Evolutionary conservation across 2,888 invertebrate species (phyloP).

Genomic region (Nematopogon swammerdamellus): DNA sequence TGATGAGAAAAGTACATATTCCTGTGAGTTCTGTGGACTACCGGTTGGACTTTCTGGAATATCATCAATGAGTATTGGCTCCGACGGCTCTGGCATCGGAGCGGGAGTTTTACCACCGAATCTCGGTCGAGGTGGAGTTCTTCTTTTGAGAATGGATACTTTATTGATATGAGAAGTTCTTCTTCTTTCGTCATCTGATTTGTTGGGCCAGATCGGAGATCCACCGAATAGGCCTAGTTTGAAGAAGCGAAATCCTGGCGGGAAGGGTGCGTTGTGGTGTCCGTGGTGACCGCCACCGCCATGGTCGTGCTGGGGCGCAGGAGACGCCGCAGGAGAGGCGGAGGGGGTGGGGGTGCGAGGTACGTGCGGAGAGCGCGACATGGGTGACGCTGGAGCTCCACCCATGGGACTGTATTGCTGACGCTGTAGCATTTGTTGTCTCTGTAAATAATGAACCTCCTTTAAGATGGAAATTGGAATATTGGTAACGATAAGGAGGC

Average conservation of each 20-base stretch:
- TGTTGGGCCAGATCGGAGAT: conserved; percentile 62
- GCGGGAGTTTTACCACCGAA: conserved; percentile 30
- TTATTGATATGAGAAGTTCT: conserved; percentile 44
- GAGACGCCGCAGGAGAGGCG: conserved; percentile 40
- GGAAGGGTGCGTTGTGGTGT: conserved; percentile 56
- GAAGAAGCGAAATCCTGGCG: conserved; percentile 57
- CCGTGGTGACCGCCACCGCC: conserved; percentile 47
- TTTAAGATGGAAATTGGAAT: neutral
- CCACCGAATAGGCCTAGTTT: conserved; percentile 64
- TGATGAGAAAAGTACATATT: conserved; percentile 61
- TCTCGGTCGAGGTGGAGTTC: conserved; percentile 56
- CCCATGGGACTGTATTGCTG: conserved; percentile 53
- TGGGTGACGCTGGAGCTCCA: conserved; percentile 56
- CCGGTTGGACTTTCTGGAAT: neutral
- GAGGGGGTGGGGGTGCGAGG: conserved; percentile 42
- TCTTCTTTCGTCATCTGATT: conserved; percentile 35
- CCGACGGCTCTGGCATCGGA: conserved; percentile 11
- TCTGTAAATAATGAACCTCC: too few relatives aligned
- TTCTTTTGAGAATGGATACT: conserved; percentile 58
- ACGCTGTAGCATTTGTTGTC: conserved; percentile 45
- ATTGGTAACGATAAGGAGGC: too few relatives aligned
- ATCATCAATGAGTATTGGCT: neutral
- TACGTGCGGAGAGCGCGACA: conserved; percentile 56
- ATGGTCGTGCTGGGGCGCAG: conserved; percentile 23
- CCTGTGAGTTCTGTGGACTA: conserved; percentile 14